Conservation (phyloP, 2,888 invertebrate species). For the Diogma glabrata region DNA sequence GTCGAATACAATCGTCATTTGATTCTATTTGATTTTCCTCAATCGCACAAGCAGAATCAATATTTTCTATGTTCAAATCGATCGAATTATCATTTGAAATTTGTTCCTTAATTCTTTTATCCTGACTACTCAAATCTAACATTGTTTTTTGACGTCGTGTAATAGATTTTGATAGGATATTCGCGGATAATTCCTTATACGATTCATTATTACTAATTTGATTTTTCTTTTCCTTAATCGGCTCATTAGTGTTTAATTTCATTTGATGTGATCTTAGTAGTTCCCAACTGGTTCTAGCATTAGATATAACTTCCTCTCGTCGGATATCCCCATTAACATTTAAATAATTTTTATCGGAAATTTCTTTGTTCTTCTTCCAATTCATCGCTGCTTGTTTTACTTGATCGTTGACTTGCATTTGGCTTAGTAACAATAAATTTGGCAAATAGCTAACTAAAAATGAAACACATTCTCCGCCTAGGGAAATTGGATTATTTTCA, state of each 20-base stretch:
- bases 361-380: constrained; percentile 69
- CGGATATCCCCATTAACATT: constrained; percentile 45
- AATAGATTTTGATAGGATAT: constrained; percentile 9
- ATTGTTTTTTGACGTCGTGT: constrained; percentile 12
- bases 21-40: background rate
- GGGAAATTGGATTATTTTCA: constrained; percentile 72
- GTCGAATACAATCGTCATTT: constrained; percentile 42
- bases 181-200: constrained; percentile 10
- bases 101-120: constrained; percentile 11
- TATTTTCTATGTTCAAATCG: background rate
- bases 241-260: background rate
- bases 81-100: constrained; percentile 16
- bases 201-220: constrained; percentile 6
- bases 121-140: constrained; percentile 6
- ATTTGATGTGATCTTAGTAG: constrained; percentile 51
- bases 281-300: constrained; percentile 81
- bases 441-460: constrained; percentile 72
- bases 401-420: constrained; percentile 69
- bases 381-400: constrained; percentile 65
- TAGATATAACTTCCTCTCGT: constrained; percentile 73
- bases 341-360: constrained; percentile 40
- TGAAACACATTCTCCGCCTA: constrained; percentile 70
- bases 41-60: background rate
- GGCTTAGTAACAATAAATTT: constrained; percentile 57
- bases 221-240: background rate